Conservation (phyloP, 2,797 vertebrate species). For the Ctenochaetus hawaiiensis region DNA sequence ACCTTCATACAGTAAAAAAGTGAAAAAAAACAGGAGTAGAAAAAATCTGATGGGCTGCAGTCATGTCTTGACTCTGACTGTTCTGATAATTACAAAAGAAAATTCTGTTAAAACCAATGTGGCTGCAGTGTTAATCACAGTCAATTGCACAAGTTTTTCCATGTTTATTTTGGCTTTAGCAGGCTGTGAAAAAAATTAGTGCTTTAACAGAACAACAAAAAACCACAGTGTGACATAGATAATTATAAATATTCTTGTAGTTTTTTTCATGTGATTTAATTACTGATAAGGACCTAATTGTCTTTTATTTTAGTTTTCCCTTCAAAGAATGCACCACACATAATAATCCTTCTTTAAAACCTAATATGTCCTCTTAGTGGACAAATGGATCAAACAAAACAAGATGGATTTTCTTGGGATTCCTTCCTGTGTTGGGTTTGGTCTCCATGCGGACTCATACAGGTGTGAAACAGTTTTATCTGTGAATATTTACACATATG, state of each 20-base stretch:
- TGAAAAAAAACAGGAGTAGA: no score
- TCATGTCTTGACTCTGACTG: not conserved
- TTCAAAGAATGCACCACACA: not conserved
- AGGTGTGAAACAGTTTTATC: constrained; percentile 83
- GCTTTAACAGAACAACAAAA: not conserved
- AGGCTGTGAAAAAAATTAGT: not conserved
- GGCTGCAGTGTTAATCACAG: not conserved
- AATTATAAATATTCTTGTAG: not conserved
- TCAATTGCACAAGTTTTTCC: not conserved
- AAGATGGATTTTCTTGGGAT: constrained; percentile 89
- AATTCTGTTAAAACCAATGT: not conserved
- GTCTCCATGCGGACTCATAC: constrained; percentile 88
- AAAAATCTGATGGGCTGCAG: no score
- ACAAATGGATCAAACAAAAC: constrained; percentile 91
- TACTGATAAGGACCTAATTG: not conserved
- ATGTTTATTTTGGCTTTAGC: not conserved
- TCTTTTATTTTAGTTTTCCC: no score
- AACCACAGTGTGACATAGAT: not conserved
- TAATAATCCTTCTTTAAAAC: not conserved
- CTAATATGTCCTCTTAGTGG: constrained; percentile 83
- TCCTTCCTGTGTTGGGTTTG: constrained; percentile 91
- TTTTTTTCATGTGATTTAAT: not conserved
- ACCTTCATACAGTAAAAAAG: not conserved
- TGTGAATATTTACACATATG: constrained; percentile 1
- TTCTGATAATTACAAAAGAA: not conserved